Evolutionary conservation across 1,140 invertebrate species (phyloP).

Genomic region (Eulimnadia texana): DNA sequence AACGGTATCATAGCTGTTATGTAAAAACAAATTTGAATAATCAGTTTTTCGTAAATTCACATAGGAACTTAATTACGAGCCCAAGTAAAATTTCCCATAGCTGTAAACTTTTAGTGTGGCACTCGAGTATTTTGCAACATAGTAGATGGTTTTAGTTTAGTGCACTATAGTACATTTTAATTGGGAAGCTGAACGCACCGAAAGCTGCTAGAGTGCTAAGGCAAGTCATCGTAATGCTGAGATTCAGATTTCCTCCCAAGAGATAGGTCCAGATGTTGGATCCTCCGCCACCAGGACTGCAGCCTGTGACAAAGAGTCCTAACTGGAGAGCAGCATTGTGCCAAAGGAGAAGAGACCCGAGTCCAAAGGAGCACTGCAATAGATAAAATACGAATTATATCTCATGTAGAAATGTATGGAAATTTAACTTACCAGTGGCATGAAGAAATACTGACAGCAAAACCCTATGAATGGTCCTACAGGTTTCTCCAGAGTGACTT

Average conservation of each 20-base stretch:
- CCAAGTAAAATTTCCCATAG: too few relatives aligned
- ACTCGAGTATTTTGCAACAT: too few relatives aligned
- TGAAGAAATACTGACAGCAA: conserved; percentile 65
- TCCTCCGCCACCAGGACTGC: conserved; percentile 78
- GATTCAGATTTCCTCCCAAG: conserved; percentile 70
- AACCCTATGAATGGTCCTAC: conserved; percentile 73
- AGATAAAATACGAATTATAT: conserved; percentile 10
- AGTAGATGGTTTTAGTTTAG: too few relatives aligned
- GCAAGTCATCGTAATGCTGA: conserved; percentile 85
- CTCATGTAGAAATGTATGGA: not conserved
- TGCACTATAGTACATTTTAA: not conserved
- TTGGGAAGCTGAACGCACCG: conserved; percentile 35
- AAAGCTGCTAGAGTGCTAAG: conserved; percentile 71
- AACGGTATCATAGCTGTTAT: conserved; percentile 76
- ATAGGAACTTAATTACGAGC: too few relatives aligned
- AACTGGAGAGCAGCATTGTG: conserved; percentile 51
- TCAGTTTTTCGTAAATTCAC: too few relatives aligned
- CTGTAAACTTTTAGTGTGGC: too few relatives aligned
- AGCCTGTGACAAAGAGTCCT: conserved; percentile 82
- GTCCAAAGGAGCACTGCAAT: conserved; percentile 56
- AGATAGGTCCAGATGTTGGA: conserved; percentile 92
- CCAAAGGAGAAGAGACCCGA: conserved; percentile 57
- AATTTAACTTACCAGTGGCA: conserved; percentile 57
- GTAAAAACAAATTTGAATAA: conserved; percentile 14
- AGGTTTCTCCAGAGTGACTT: conserved; percentile 51